Conservation (phyloP, 2,113 vertebrate species). For the Xerus inauris region DNA sequence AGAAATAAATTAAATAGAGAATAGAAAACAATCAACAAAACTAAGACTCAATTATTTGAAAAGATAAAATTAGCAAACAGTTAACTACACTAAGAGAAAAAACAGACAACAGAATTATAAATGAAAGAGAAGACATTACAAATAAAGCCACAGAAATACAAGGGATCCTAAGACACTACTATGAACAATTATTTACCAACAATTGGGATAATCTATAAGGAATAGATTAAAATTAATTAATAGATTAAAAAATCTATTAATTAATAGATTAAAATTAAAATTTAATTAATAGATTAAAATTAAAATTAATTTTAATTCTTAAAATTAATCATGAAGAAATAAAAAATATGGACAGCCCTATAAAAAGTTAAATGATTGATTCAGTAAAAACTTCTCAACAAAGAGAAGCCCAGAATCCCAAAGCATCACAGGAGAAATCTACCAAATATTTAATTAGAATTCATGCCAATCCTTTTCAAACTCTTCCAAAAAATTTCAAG, state of each 20-base stretch:
- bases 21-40: background rate
- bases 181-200: background rate
- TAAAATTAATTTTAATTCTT: no score
- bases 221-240: no score
- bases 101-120: background rate
- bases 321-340: background rate
- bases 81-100: background rate
- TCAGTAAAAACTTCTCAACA: background rate
- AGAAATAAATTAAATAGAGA: background rate
- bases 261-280: no score
- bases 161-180: background rate
- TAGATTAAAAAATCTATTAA: no score
- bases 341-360: background rate
- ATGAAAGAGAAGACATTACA: background rate
- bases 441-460: conserved; percentile 1
- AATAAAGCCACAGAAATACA: background rate
- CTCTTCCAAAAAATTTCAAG: background rate
- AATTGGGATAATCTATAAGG: background rate
- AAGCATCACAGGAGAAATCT: background rate
- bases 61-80: background rate
- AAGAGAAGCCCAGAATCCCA: background rate
- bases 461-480: background rate
- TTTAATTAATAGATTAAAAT: no score
- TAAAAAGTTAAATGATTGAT: background rate
- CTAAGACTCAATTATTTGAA: background rate